These are phyloP conservation scores for Eupelmus urozonus DNA, from an alignment of 2,888 invertebrate species.

Conservation along the genomic window DNA sequence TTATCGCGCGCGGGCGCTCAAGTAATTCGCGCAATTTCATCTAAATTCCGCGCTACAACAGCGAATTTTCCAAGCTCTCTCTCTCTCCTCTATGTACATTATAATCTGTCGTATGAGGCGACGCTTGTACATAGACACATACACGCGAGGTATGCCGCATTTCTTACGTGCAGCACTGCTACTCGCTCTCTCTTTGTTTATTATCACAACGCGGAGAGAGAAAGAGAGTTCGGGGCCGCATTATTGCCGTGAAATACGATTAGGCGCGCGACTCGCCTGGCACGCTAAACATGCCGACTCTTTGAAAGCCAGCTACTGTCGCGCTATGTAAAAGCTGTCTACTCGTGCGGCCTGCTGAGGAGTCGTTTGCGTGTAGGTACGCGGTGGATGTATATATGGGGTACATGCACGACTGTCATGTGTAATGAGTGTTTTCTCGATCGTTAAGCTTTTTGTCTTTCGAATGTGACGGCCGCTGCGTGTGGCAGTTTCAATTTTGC, in stretches of 20 bases:
- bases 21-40: constrained; percentile 77
- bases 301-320: constrained; percentile 39
- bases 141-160: constrained; percentile 63
- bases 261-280: constrained; percentile 66
- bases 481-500: too few relatives aligned
- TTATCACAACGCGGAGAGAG: constrained; percentile 34
- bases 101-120: not conserved
- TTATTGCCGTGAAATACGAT: constrained; percentile 73
- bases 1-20: constrained; percentile 59
- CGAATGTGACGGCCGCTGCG: too few relatives aligned
- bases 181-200: constrained; percentile 54
- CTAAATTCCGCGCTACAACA: constrained; percentile 71
- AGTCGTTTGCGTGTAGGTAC: constrained; percentile 6
- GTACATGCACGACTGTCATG: too few relatives aligned
- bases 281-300: constrained; percentile 59
- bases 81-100: constrained; percentile 34
- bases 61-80: constrained; percentile 32
- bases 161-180: constrained; percentile 69
- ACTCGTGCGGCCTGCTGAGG: not conserved
- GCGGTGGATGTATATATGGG: not conserved
- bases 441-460: not conserved
- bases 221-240: constrained; percentile 38
- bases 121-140: not conserved
- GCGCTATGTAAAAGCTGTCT: constrained; percentile 8
- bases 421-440: constrained; percentile 22